A percentile compares a stretch with the other conserved stretches of the same genome.
These are phyloP conservation scores for Brachystomella parvula DNA, from an alignment of 1,140 invertebrate genomes.

Conservation along the genomic window DNA sequence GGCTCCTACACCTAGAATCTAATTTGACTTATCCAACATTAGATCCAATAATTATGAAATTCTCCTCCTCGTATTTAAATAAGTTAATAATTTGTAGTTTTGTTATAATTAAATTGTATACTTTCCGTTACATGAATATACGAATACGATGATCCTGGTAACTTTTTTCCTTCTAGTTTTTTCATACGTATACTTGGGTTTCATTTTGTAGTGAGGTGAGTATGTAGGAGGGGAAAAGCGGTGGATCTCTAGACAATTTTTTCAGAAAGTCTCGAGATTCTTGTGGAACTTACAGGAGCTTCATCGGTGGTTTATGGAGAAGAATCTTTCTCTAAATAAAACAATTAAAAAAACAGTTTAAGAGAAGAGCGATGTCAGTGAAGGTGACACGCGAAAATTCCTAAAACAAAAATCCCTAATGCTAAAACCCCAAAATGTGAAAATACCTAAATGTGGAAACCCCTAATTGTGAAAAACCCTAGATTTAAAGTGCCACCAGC, in stretches of 20 bases:
- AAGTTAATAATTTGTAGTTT: not conserved
- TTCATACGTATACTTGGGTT: not conserved
- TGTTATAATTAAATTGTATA: not conserved
- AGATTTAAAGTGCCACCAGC: not conserved
- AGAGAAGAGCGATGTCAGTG: too few relatives aligned
- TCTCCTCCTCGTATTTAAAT: too few relatives aligned
- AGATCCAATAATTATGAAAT: too few relatives aligned
- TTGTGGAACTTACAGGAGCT: not conserved
- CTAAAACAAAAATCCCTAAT: too few relatives aligned
- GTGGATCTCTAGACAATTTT: too few relatives aligned
- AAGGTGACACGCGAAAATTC: too few relatives aligned
- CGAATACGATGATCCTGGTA: slow-evolving; percentile 12
- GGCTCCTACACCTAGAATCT: too few relatives aligned
- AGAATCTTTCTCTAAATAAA: slow-evolving; percentile 6
- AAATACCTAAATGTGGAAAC: too few relatives aligned
- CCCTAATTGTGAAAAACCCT: too few relatives aligned
- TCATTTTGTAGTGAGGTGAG: not conserved
- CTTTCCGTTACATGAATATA: slow-evolving; percentile 3
- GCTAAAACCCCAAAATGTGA: too few relatives aligned
- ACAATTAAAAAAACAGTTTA: not conserved
- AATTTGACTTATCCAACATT: too few relatives aligned
- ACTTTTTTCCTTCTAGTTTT: not conserved
- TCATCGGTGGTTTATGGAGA: slow-evolving; percentile 1
- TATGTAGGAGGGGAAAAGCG: not conserved
- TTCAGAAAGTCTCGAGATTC: not conserved